Conservation (phyloP, 2,113 vertebrate genomes). For the Paratilapia polleni region DNA sequence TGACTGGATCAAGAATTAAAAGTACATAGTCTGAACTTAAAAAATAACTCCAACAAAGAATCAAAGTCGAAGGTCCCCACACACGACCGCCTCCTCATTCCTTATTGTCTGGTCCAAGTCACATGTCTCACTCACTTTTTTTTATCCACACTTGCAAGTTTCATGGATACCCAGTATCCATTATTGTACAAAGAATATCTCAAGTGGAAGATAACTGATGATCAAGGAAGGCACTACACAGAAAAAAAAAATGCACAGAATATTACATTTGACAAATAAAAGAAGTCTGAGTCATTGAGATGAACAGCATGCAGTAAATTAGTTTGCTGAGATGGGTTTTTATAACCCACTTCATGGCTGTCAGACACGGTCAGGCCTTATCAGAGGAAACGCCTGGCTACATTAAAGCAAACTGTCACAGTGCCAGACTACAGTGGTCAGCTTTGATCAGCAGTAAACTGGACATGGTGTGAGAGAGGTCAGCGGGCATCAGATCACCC, state of each 20-base stretch:
- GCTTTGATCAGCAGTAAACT: slow-evolving; percentile 53
- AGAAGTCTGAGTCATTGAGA: slow-evolving; percentile 41
- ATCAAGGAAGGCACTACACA: not conserved
- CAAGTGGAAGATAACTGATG: not conserved
- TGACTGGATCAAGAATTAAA: not conserved
- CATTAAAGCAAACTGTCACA: slow-evolving; percentile 50
- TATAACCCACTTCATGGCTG: slow-evolving; percentile 57
- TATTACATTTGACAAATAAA: slow-evolving; percentile 51
- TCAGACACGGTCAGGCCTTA: slow-evolving; percentile 58
- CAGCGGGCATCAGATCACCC: slow-evolving; percentile 4
- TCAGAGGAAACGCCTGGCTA: slow-evolving; percentile 68
- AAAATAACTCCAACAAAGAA: not conserved
- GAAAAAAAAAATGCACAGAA: not conserved
- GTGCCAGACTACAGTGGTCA: slow-evolving; percentile 40
- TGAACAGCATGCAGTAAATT: slow-evolving; percentile 50
- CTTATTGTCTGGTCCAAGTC: not conserved
- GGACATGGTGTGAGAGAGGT: slow-evolving; percentile 45
- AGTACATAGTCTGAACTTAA: not conserved
- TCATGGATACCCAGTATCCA: not conserved
- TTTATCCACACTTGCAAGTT: not conserved
- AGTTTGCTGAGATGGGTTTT: slow-evolving; percentile 66
- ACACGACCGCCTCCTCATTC: not conserved
- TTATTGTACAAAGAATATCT: slow-evolving; percentile 5
- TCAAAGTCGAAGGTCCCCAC: not conserved
- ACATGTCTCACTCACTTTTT: slow-evolving; percentile 34